Percentiles rank a stretch among this genome's conserved stretches.
Conservation (phyloP, 2,888 invertebrate genomes). For the Nephrotoma appendiculata region DNA sequence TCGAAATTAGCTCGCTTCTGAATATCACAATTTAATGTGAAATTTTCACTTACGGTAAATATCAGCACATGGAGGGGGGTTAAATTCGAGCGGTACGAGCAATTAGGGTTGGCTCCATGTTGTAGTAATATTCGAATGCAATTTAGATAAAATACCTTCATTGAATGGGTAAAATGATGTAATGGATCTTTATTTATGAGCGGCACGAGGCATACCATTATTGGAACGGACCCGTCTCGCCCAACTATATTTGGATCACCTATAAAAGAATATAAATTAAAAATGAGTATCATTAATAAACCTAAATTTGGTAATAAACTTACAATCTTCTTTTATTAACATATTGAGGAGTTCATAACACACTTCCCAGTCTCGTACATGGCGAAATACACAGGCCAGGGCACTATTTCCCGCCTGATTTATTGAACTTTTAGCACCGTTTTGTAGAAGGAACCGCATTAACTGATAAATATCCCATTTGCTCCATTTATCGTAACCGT, state of each 20-base stretch:
- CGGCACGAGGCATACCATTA: constrained; percentile 60
- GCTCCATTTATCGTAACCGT: constrained; percentile 54
- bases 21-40: constrained; percentile 48
- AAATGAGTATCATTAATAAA: background rate
- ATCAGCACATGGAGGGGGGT: constrained; percentile 55
- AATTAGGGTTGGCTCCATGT: constrained; percentile 59
- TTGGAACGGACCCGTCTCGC: constrained; percentile 54
- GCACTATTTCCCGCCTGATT: constrained; percentile 55
- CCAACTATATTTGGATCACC: constrained; percentile 54
- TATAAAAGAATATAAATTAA: constrained; percentile 14
- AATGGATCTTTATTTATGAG: constrained; percentile 59
- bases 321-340: constrained; percentile 32
- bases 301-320: background rate
- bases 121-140: constrained; percentile 53
- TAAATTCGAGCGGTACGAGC: constrained; percentile 49
- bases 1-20: constrained; percentile 53
- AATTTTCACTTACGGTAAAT: constrained; percentile 55
- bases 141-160: constrained; percentile 59
- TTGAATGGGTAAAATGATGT: constrained; percentile 55
- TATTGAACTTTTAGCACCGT: constrained; percentile 50
- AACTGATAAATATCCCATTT: constrained; percentile 61
- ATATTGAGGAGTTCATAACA: constrained; percentile 33
- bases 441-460: constrained; percentile 44
- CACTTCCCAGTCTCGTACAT: constrained; percentile 54
- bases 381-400: constrained; percentile 52